These are phyloP conservation scores for Andrena minutula DNA, from an alignment of 2,888 invertebrate genomes.

Conservation along the genomic window DNA sequence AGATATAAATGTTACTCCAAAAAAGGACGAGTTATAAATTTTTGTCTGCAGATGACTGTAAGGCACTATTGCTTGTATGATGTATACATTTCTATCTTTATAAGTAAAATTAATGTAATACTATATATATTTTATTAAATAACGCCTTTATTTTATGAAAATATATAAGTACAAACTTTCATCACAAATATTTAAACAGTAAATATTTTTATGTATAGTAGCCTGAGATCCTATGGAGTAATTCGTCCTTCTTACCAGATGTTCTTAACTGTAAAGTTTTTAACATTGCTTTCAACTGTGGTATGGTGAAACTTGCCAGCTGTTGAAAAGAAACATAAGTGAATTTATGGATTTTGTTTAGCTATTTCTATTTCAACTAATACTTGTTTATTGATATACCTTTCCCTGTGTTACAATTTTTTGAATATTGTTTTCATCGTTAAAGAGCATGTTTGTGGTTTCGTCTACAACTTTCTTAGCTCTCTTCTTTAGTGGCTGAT, in stretches of 20 bases:
- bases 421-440: slow-evolving; percentile 14
- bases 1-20: slow-evolving; percentile 66
- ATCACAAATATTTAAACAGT: no score
- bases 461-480: slow-evolving; percentile 1
- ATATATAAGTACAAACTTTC: background rate
- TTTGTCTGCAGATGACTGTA: background rate
- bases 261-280: slow-evolving; percentile 39
- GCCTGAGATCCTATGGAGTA: slow-evolving; percentile 48
- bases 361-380: background rate
- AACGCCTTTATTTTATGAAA: slow-evolving; percentile 6
- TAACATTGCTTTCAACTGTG: slow-evolving; percentile 45
- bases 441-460: background rate
- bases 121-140: slow-evolving; percentile 1
- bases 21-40: slow-evolving; percentile 80
- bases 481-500: slow-evolving; percentile 7
- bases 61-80: background rate
- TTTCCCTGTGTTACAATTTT: slow-evolving; percentile 13
- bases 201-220: no score
- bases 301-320: slow-evolving; percentile 25
- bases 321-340: slow-evolving; percentile 13
- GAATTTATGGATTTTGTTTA: background rate
- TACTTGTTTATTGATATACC: slow-evolving; percentile 19
- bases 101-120: slow-evolving; percentile 13
- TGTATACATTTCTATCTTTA: background rate
- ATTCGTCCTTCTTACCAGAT: slow-evolving; percentile 54